Conservation (phyloP, 2,113 vertebrate species). For the Oxyruncus cristatus region DNA sequence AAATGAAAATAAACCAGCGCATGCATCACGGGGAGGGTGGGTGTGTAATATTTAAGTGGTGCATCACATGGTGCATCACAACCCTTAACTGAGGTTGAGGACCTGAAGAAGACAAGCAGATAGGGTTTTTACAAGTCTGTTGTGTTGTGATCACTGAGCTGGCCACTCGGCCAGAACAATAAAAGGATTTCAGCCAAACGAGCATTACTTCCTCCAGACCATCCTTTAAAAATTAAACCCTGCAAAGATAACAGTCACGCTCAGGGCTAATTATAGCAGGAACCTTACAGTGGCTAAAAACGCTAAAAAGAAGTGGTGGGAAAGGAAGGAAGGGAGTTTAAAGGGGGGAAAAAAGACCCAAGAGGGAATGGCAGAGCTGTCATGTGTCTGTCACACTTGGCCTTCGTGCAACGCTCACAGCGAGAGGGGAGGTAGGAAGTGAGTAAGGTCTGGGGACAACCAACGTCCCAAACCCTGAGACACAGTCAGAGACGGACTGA, state of each 20-base stretch:
- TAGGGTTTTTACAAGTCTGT: not conserved
- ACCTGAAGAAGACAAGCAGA: not conserved
- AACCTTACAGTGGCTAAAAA: not conserved
- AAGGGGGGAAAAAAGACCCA: not conserved
- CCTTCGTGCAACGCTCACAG: accelerated
- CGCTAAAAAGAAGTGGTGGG: not conserved
- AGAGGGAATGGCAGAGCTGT: not conserved
- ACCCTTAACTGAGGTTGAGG: not conserved
- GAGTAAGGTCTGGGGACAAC: accelerated
- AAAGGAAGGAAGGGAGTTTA: conserved; percentile 39
- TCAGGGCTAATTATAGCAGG: conserved; percentile 35
- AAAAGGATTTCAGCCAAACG: conserved; percentile 42
- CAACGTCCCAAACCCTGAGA: not conserved
- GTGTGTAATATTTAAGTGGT: not conserved
- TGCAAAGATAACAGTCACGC: conserved; percentile 8
- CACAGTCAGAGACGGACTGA: not conserved
- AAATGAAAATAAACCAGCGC: not conserved
- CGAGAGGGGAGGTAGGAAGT: not conserved
- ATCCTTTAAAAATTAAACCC: conserved; percentile 49
- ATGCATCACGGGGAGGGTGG: accelerated
- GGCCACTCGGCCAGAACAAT: conserved; percentile 9
- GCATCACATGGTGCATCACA: not conserved
- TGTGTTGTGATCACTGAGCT: not conserved
- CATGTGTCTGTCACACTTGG: not conserved
- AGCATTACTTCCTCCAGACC: conserved; percentile 33